Conservation (phyloP, 2,888 invertebrate genomes). For the Adelphocoris suturalis region DNA sequence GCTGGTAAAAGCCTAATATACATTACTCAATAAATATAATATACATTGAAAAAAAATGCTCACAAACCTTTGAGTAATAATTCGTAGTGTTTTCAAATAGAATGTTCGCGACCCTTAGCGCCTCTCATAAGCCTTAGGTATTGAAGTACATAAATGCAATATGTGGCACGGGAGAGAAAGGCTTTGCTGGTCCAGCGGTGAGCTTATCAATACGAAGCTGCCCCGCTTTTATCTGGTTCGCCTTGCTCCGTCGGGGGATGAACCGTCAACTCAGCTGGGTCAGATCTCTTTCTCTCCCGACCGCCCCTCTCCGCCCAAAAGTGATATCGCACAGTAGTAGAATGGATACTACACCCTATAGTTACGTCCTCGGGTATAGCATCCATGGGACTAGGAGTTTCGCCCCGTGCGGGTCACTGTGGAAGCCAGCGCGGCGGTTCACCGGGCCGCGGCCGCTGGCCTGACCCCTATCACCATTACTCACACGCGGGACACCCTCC, state of each 20-base stretch:
- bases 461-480: slow-evolving; percentile 27
- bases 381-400: not conserved
- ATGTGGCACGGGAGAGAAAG: too few relatives aligned
- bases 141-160: too few relatives aligned
- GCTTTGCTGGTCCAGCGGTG: too few relatives aligned
- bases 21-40: too few relatives aligned
- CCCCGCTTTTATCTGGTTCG: not conserved
- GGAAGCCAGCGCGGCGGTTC: slow-evolving; percentile 31
- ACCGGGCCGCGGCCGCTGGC: slow-evolving; percentile 26
- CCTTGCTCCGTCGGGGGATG: not conserved
- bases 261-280: not conserved
- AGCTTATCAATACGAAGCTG: too few relatives aligned
- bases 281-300: not conserved
- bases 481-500: slow-evolving; percentile 10
- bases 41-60: too few relatives aligned
- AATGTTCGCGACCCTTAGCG: too few relatives aligned
- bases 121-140: too few relatives aligned
- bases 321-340: not conserved
- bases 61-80: too few relatives aligned
- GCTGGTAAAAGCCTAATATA: too few relatives aligned
- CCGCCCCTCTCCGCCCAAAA: not conserved
- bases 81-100: too few relatives aligned
- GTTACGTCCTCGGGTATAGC: not conserved
- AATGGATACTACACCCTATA: not conserved
- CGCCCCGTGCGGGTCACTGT: slow-evolving; percentile 13